Base-by-base conservation (phyloP, 1,140 invertebrate species). In the Leptonema lineaticorne region DNA sequence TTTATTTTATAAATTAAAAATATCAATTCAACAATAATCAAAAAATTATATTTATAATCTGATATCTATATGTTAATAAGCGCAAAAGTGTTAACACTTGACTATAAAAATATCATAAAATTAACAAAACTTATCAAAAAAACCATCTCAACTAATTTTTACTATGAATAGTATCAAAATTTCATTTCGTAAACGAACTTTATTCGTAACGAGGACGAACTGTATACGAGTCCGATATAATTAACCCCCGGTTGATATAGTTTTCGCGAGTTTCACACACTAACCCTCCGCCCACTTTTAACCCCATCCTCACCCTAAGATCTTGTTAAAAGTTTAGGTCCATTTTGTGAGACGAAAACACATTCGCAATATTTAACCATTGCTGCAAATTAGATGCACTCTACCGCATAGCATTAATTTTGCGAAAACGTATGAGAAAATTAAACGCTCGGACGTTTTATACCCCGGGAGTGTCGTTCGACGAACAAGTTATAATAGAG, bases 361-460 rank as follows among this genome's bases (percentile, higher is more conserved):
- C 64, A 63, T 67, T 28, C 69, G 33, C 58, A 30, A 63, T 48
- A 60, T 45, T 50, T 67, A 30, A 46, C 63, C 62, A 63, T 67
- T 27, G 50, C 60, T 70, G 63, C 64, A 62, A 67, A 70, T 70
- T 67, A 50, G 59, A 67, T 70, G 69, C 69, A 70, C 65, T 70
- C 26, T 70, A 66, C 69, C 69, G 69, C 69, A 70, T 65, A 65
- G 45, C 62, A 66, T 69, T 66, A 20, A 60, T 69, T 69, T 56
- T 18, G n/a, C n/a, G 30, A 57, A 62, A 66, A 53, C 50, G 50
- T 53, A 53, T 41, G 37, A 41, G 37, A 41, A n/a, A 45, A 53
- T 26, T 11, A 24, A 24, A 48, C 46, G 14, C 37, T 2, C 37
- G 37, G 9, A 16, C 16, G n/a, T n/a, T n/a, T n/a, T n/a, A n/a